Evolutionary conservation across 2,888 invertebrate species (phyloP), one percentile per base, ranked within the genome.

Genomic region (Drosophila bunnanda): DNA sequence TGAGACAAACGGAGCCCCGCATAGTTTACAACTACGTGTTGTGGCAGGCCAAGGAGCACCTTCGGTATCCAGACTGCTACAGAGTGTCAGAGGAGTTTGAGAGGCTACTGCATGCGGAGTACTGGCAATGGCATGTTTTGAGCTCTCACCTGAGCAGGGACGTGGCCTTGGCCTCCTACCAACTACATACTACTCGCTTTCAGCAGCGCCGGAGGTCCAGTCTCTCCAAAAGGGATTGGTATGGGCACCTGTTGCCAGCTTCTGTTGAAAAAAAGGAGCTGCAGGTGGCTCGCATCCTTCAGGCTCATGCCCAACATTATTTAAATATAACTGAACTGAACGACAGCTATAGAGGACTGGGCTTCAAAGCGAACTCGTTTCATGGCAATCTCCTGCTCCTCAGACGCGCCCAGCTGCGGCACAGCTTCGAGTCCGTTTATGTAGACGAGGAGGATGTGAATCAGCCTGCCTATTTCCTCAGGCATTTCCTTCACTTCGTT

Each of bases 101-200:
- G 34, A 66, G 80, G 1, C 43, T 91, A n/a, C 64, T 91, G 8
- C 85, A 89, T 15, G 72, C 88, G 0, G 91, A 92, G 55, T 91
- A 91, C 50, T 91, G 91, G 91, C 78, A 90, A 32, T 91, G 91
- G 91, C 64, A 80, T 39, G 82, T 88, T 2, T 79, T 91, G 5
- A 62, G 73, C 0, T 34, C 72, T 0, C 77, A 85, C 22, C 59
- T 90, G 12, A 75, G 70, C 1, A 85, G 90, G 1, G 82, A 91
- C 10, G 91, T 91, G 0, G 91, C 91, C 2, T 12, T 92, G 70
- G 90, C 91, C 4, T 79, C 82, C 30, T 91, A 87, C 41, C 81
- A 91, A 25, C 81, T 87, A 50, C 91, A 92, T 12, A 90, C 91
- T 0, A 91, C 91, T 20, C 88, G 91, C 4, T 91, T 91, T 36